A percentile compares a stretch with the other conserved stretches of the same genome.
These are phyloP conservation scores for Melikaiella ostensackeni DNA, from an alignment of 2,888 invertebrate species.

Conservation along the genomic window DNA sequence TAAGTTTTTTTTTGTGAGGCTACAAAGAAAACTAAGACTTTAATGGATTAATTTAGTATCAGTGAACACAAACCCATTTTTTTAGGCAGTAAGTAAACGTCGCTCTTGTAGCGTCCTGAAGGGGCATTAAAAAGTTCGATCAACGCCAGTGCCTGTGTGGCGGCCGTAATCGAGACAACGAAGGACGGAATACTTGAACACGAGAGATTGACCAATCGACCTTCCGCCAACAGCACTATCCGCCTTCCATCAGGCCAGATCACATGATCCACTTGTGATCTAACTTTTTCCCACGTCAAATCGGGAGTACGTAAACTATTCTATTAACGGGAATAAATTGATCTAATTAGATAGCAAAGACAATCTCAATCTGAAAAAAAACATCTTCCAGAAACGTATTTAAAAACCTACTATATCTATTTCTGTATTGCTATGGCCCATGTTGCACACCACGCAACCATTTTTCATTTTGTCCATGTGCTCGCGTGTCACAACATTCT, in stretches of 20 bases:
- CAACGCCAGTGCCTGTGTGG: conserved; percentile 96
- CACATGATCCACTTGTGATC: conserved; percentile 98
- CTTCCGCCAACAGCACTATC: conserved; percentile 95
- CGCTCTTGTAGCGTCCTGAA: conserved; percentile 95
- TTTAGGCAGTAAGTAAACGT: conserved; percentile 98
- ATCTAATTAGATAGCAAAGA: conserved; percentile 4
- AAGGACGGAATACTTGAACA: conserved; percentile 98
- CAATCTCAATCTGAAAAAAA: no score
- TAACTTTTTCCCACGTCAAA: conserved; percentile 97
- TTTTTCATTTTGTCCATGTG: conserved; percentile 98
- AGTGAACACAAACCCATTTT: conserved; percentile 89
- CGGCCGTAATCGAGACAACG: conserved; percentile 98
- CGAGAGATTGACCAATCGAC: conserved; percentile 95
- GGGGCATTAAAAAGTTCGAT: conserved; percentile 99
- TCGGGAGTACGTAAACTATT: conserved; percentile 95
- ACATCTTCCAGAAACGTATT: no score
- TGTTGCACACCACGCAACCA: conserved; percentile 96
- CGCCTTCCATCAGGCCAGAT: conserved; percentile 99
- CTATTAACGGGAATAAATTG: conserved; percentile 74
- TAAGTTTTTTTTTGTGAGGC: no score
- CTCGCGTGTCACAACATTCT: conserved; percentile 95
- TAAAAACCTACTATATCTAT: conserved; percentile 88
- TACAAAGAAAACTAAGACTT: neutral
- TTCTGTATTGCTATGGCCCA: conserved; percentile 98
- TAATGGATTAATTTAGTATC: conserved; percentile 8